Evolutionary conservation across 2,113 vertebrate species (phyloP).

Genomic region (Pteruthius melanotis): DNA sequence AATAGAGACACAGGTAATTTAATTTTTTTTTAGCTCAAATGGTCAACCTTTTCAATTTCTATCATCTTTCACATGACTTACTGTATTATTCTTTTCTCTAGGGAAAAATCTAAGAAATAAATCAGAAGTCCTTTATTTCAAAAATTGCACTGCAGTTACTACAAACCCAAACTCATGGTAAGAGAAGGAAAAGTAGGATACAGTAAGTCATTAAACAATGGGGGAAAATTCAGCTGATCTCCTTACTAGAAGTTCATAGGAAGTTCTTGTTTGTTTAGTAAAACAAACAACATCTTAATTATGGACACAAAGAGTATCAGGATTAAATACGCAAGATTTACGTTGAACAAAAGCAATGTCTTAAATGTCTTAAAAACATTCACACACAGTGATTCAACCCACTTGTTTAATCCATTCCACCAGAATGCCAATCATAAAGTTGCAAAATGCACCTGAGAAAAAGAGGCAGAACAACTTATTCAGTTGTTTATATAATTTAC

Average conservation of each 20-base stretch:
- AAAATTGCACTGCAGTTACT: background rate
- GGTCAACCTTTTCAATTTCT: background rate
- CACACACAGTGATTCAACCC: background rate
- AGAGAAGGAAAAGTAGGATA: background rate
- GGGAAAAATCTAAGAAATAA: background rate
- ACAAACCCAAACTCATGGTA: background rate
- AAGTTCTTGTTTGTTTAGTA: background rate
- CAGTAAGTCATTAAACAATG: background rate
- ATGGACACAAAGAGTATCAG: background rate
- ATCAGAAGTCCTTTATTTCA: background rate
- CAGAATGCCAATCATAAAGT: background rate
- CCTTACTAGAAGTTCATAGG: background rate
- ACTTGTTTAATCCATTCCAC: background rate
- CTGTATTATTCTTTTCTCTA: background rate
- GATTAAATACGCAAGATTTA: background rate
- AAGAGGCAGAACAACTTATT: background rate
- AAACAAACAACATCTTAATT: background rate
- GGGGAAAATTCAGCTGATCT: background rate
- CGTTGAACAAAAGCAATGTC: background rate
- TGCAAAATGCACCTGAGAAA: background rate
- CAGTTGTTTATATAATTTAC: background rate
- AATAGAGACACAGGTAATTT: background rate
- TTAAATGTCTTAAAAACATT: background rate
- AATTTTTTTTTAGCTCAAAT: background rate
- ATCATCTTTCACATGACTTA: background rate